Percentiles rank a stretch among this genome's conserved stretches.
Conservation (phyloP, 2,888 invertebrate species). For the Pharmacophagus antenor region DNA sequence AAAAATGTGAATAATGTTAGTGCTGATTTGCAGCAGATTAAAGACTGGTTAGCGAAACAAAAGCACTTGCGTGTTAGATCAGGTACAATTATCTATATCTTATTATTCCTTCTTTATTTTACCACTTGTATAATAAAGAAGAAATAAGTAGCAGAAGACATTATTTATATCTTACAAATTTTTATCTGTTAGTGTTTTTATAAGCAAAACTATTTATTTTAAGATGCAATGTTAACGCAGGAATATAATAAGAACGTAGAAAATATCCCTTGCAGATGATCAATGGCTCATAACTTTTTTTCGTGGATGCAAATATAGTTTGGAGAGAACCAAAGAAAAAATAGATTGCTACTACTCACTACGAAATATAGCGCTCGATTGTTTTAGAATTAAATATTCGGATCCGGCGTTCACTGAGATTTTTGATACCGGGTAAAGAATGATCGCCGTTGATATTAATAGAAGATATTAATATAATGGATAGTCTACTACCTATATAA, state of each 20-base stretch:
- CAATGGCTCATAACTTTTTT: slow-evolving; percentile 82
- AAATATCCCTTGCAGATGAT: slow-evolving; percentile 65
- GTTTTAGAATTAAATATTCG: slow-evolving; percentile 50
- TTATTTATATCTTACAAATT: too few species aligned
- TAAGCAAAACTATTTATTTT: too few species aligned
- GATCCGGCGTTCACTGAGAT: slow-evolving; percentile 51
- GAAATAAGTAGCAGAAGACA: too few species aligned
- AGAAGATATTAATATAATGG: too few species aligned
- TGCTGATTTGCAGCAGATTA: slow-evolving; percentile 68
- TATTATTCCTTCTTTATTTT: too few species aligned
- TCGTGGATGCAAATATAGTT: slow-evolving; percentile 83
- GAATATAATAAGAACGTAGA: too few species aligned
- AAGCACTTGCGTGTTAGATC: slow-evolving; percentile 70
- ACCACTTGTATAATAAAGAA: too few species aligned
- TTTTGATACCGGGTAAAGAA: slow-evolving; percentile 45
- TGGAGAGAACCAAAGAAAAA: slow-evolving; percentile 83
- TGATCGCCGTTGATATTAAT: too few species aligned
- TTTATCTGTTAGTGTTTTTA: too few species aligned
- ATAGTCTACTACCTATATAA: too few species aligned
- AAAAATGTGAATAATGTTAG: slow-evolving; percentile 68
- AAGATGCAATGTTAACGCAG: too few species aligned
- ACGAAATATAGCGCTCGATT: slow-evolving; percentile 73
- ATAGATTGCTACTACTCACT: slow-evolving; percentile 81
- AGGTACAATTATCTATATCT: too few species aligned
- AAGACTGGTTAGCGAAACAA: slow-evolving; percentile 77